Percentiles rank a stretch among this genome's conserved stretches.
Conservation (phyloP, 1,140 invertebrate species). For the Plodia interpunctella region DNA sequence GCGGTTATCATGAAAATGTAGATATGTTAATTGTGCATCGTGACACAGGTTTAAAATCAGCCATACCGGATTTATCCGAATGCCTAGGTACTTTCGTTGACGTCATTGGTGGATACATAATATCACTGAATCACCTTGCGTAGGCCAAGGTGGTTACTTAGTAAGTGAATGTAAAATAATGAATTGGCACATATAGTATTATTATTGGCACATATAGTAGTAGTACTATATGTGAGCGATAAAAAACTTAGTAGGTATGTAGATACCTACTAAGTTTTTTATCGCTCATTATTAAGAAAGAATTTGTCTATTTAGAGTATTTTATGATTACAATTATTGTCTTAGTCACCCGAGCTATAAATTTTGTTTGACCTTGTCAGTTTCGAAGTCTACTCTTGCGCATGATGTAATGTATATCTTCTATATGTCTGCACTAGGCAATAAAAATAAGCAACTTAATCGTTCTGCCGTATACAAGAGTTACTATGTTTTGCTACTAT, state of each 20-base stretch:
- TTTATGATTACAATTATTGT: no score
- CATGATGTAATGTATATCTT: no score
- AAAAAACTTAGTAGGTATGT: no score
- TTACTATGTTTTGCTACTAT: no score
- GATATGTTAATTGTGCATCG: background rate
- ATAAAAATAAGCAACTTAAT: no score
- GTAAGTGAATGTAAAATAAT: conserved; percentile 66
- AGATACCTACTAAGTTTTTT: background rate
- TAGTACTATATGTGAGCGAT: no score
- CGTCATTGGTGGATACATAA: conserved; percentile 66
- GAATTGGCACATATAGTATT: conserved; percentile 42
- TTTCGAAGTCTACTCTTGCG: no score
- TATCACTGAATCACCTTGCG: conserved; percentile 70
- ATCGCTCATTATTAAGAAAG: background rate
- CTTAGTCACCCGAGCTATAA: no score
- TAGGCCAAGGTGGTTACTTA: conserved; percentile 58
- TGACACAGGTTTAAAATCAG: conserved; percentile 19
- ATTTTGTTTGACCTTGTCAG: no score
- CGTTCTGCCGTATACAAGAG: no score
- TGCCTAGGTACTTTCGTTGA: conserved; percentile 61
- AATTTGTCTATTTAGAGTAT: background rate
- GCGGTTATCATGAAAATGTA: conserved; percentile 18
- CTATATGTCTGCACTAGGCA: no score
- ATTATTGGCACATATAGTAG: no score
- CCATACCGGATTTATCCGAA: conserved; percentile 47